Conservation (phyloP, 2,797 vertebrate genomes). For the Gobionotothen gibberifrons region DNA sequence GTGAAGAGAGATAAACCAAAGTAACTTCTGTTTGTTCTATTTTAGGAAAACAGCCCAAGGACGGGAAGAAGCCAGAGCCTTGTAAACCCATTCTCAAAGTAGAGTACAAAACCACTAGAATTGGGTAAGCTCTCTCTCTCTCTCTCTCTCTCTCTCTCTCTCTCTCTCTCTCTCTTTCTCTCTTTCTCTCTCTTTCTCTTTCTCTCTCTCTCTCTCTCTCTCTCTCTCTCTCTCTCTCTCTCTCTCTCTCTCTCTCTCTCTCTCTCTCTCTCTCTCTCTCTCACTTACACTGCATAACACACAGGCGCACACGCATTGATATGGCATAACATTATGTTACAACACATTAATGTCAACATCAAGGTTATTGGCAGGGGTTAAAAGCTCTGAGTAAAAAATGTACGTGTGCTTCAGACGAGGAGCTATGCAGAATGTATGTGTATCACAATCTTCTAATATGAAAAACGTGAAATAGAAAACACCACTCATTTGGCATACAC, state of each 20-base stretch:
- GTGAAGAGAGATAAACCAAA: conserved; percentile 55
- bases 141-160: background rate
- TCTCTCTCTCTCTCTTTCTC: background rate
- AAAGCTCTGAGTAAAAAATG: conserved; percentile 5
- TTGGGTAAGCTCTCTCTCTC: conserved; percentile 85
- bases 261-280: conserved; percentile 5
- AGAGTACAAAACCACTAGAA: conserved; percentile 97
- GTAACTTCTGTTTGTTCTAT: conserved; percentile 76
- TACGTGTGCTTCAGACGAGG: background rate
- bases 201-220: background rate
- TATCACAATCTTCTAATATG: background rate
- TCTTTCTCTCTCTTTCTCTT: background rate
- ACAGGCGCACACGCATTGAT: conserved; percentile 1
- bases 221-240: conserved; percentile 5
- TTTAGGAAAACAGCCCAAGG: conserved; percentile 98
- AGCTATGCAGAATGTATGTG: background rate
- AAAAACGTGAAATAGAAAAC: background rate
- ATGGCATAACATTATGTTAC: conserved; percentile 21
- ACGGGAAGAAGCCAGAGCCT: conserved; percentile 98
- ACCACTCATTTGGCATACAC: background rate
- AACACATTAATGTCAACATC: conserved; percentile 11
- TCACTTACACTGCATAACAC: background rate
- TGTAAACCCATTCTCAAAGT: conserved; percentile 99
- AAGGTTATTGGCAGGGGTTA: conserved; percentile 12
- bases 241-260: conserved; percentile 10